Conservation (phyloP, 2,113 vertebrate species). For the Brevimyrus niger region DNA sequence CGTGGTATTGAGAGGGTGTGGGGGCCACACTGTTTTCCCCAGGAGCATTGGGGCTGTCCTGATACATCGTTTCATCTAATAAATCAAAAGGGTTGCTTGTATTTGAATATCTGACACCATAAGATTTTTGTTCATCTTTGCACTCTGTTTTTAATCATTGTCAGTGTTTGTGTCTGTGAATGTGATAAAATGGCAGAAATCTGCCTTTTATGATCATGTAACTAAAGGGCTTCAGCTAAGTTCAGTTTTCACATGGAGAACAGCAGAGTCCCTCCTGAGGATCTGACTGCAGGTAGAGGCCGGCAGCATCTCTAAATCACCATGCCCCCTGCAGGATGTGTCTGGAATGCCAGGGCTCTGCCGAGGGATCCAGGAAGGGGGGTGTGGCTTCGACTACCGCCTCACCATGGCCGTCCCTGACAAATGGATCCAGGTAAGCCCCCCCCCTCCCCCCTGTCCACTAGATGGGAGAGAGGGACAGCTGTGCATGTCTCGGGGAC, state of each 20-base stretch:
- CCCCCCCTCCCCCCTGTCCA: neutral
- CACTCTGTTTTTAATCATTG: neutral
- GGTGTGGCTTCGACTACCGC: slow-evolving; percentile 88
- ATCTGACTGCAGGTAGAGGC: neutral
- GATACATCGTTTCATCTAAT: neutral
- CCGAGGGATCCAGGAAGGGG: slow-evolving; percentile 73
- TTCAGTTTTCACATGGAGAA: neutral
- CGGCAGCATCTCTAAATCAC: neutral
- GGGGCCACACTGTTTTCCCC: neutral
- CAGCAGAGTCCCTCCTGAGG: neutral
- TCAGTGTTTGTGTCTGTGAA: neutral
- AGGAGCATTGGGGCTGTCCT: neutral
- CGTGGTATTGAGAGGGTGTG: neutral
- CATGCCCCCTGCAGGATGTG: slow-evolving; percentile 69
- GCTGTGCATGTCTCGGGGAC: neutral
- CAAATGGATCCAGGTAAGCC: slow-evolving; percentile 94
- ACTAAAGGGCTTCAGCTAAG: neutral
- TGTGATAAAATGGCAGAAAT: neutral
- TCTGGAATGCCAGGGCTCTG: slow-evolving; percentile 95
- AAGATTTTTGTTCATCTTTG: neutral
- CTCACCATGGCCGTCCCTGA: slow-evolving; percentile 96
- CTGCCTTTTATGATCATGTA: neutral
- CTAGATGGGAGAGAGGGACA: neutral
- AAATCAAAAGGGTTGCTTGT: neutral
- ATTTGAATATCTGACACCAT: neutral